Conservation (phyloP, 2,113 vertebrate genomes). For the Tachuris rubrigastra region DNA sequence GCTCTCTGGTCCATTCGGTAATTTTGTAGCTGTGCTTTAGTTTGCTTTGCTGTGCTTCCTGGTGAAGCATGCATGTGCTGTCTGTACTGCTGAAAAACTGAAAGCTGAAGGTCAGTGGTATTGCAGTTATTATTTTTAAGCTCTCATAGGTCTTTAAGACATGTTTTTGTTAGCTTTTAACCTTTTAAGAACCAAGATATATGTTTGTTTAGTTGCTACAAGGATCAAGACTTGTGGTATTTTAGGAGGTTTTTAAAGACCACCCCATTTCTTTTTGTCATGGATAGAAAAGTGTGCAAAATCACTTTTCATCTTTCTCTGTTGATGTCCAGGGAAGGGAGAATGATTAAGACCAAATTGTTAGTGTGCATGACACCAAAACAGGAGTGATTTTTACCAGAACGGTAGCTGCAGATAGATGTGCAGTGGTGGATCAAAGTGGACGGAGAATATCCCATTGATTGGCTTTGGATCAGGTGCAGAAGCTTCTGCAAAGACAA, state of each 20-base stretch:
- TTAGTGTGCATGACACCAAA: not conserved
- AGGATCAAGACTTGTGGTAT: not conserved
- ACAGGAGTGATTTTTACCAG: not conserved
- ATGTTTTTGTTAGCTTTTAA: not conserved
- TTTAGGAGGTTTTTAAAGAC: not conserved
- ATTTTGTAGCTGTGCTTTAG: not conserved
- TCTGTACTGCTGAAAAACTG: not conserved
- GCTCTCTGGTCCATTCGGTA: not conserved
- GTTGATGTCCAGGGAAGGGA: not conserved
- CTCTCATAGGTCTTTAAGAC: not conserved
- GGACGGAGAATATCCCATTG: not conserved
- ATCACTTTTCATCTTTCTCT: not conserved
- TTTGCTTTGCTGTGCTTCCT: not conserved
- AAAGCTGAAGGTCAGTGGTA: not conserved
- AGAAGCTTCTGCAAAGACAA: not conserved
- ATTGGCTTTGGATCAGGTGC: not conserved
- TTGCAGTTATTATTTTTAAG: not conserved
- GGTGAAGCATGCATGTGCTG: not conserved
- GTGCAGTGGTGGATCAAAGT: not conserved
- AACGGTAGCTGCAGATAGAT: not conserved
- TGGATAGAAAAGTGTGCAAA: not conserved
- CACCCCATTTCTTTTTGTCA: not conserved
- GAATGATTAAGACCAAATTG: not conserved
- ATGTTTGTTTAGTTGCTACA: not conserved
- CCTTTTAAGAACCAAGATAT: not conserved